Evolutionary conservation across 1,140 invertebrate genomes (phyloP).

Genomic region (Heterodera schachtii): DNA sequence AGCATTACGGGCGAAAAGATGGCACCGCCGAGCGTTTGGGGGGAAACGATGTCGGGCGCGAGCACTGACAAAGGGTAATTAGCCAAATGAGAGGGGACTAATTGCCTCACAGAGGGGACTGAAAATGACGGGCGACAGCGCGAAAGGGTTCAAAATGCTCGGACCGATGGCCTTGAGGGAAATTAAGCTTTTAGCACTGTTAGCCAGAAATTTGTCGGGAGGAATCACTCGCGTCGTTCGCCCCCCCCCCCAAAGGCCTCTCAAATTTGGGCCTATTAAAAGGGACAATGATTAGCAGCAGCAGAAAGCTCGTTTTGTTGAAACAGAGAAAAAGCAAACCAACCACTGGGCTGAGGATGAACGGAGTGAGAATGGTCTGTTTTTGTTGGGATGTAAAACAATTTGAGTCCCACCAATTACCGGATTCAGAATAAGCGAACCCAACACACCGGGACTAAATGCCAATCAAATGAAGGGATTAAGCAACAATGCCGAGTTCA

Average conservation of each 20-base stretch:
- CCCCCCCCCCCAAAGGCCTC: too few relatives aligned
- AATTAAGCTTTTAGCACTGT: too few relatives aligned
- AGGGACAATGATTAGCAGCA: too few relatives aligned
- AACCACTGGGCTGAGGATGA: not conserved
- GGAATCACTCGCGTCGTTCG: too few relatives aligned
- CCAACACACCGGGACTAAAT: not conserved
- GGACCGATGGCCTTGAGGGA: not conserved
- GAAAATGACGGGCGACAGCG: constrained; percentile 6
- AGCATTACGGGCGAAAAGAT: constrained; percentile 40
- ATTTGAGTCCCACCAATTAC: not conserved
- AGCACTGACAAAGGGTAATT: constrained; percentile 33
- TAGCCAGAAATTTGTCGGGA: too few relatives aligned
- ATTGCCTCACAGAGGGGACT: not conserved
- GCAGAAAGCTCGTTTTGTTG: not conserved
- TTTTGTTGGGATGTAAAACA: not conserved
- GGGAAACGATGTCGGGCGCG: constrained; percentile 44
- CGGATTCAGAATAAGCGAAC: not conserved
- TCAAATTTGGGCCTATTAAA: too few relatives aligned
- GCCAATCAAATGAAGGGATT: too few relatives aligned
- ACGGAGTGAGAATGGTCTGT: not conserved
- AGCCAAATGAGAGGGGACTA: too few relatives aligned
- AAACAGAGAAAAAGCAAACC: not conserved
- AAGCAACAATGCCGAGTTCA: too few relatives aligned
- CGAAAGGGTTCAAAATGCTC: constrained; percentile 6
- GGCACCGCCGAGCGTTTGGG: constrained; percentile 38